Evolutionary conservation across 2,888 invertebrate species (phyloP), one percentile per base, ranked within the genome.

Genomic region (Melolontha melolontha): DNA sequence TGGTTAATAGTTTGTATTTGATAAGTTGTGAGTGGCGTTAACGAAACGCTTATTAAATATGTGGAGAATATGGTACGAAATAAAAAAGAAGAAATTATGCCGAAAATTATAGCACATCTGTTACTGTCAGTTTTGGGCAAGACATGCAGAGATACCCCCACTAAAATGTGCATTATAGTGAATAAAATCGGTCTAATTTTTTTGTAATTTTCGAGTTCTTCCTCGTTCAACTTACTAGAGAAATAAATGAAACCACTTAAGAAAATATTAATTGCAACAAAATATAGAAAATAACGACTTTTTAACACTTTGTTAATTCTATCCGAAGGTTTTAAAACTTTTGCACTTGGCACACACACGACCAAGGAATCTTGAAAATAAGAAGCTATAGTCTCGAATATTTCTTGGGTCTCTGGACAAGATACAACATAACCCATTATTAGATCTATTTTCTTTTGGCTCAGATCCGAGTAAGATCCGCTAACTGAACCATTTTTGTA

Each of bases 321-420:
- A 12, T 67, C 69, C 78, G 78, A 78, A 44, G 74, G 68, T 0
- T 75, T 66, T 7, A 70, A 39, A 47, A 66, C 70, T 49, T 75
- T 74, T 2, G 79, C 77, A 64, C 80, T 79, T 0, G 82, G 80
- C 4, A 80, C 80, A 40, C 81, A 79, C 78, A 80, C 80, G 0
- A 77, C 72, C 4, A 81, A 69, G 2, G 77, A 74, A 67, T 82
- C 81, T 51, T 78, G 77, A 27, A 76, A 70, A 68, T 81, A 81
- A 1, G 80, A 75, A 6, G 73, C 62, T 12, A 79, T 78, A 10
- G 75, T 67, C 65, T 82, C 82, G 34, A 82, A 77, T 66, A 71
- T 71, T 10, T 68, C 49, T 44, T 75, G 73, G 22, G 77, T 72
- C n/a, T 75, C 70, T 5, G 69, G 69, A 12, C 78, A 77, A 16